Conservation (phyloP, 2,113 vertebrate species). For the Galbula dea region DNA sequence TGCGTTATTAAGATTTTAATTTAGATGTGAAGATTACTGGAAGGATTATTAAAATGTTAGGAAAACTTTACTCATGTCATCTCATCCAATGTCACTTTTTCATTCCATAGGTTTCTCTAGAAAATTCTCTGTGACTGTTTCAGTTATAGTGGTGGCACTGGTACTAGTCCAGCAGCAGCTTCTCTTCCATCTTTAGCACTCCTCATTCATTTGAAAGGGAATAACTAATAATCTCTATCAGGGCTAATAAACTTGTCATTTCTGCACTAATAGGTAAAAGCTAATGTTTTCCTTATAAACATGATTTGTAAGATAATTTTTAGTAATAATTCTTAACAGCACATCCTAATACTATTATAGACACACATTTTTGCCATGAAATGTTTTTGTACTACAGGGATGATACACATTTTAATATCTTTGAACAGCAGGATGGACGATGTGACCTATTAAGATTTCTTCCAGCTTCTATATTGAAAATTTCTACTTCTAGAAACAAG, state of each 20-base stretch:
- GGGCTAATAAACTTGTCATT: neutral
- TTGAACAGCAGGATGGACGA: neutral
- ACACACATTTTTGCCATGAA: neutral
- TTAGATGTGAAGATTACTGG: neutral
- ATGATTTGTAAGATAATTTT: neutral
- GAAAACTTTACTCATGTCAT: neutral
- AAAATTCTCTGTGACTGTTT: neutral
- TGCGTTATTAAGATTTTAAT: neutral
- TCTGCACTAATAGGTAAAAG: neutral
- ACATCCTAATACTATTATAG: neutral
- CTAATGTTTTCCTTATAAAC: neutral
- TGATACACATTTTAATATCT: neutral
- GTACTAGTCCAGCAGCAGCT: neutral
- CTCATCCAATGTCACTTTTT: neutral
- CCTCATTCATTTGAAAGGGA: neutral
- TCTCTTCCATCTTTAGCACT: neutral
- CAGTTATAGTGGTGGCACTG: neutral
- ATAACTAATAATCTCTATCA: neutral
- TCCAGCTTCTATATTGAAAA: neutral
- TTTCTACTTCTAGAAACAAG: neutral
- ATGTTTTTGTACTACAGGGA: neutral
- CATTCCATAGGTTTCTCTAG: neutral
- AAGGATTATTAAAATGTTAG: neutral
- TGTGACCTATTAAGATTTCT: neutral
- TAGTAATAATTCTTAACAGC: neutral